Base-by-base conservation (phyloP, 2,113 vertebrate genomes). In the Tiliqua scincoides region DNA sequence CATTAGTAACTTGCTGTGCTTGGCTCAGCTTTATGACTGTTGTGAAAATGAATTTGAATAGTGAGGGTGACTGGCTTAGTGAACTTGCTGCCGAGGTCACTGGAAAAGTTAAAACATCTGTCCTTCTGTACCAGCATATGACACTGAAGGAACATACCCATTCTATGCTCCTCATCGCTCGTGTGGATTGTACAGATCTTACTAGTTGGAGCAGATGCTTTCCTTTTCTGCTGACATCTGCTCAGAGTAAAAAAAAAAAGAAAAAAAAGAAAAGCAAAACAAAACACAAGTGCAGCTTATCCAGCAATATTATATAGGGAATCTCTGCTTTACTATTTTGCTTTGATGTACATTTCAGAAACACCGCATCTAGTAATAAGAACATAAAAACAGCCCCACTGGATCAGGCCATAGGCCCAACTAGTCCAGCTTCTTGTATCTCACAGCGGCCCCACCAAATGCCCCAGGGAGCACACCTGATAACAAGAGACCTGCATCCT, bases 111-210 rank as follows among this genome's bases (percentile, higher is more conserved):
- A 83, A 84, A 92, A 91, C 92, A 92, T 93, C 91, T 95, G 89
- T 90, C 77, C 91, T 89, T 90, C 67, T 86, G 40, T 76, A 92
- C 83, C 87, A 76, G 54, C 90, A 79, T 88, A 92, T 89, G 91
- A 87, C 91, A 91, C 87, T 90, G 91, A 92, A 95, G 92, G 93
- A 91, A 93, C 79, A 92, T 88, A 89, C 87, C 81, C 88, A 87
- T n/a, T 0, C 11, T 54, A n/a, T 86, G 67, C 79, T 92, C 89
- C 92, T 82, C 83, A 81, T 87, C 14, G 37, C 83, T 93, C 89
- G 76, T 1, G 2, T 88, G 87, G 90, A 91, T 92, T 85, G 76
- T 93, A 87, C 1, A 0, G 27, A 89, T 94, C 87, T 88, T 27
- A 89, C 77, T 86, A 25, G 88, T 88, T 91, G 78, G 88, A 92